A percentile compares a stretch with the other conserved stretches of the same genome.
Evolutionary conservation across 2,797 vertebrate species (phyloP).

Genomic region (Danio kyathit): DNA sequence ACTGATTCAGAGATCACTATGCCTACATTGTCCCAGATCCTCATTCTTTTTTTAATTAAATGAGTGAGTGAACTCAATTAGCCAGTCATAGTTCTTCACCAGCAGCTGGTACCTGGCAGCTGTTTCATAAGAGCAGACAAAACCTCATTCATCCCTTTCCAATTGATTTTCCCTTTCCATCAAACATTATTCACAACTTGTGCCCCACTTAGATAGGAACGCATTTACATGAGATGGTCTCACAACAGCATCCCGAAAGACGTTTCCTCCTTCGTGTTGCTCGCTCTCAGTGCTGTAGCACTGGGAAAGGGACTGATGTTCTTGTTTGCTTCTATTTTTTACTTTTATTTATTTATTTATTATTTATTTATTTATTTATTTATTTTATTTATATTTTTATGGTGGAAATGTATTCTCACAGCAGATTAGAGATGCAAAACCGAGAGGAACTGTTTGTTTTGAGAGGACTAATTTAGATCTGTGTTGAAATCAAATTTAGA

Average conservation of each 20-base stretch:
- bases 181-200: constrained; percentile 6
- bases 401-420: constrained; percentile 26
- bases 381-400: no score
- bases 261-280: constrained; percentile 27
- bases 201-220: constrained; percentile 20
- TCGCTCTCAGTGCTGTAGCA: constrained; percentile 9
- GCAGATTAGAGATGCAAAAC: constrained; percentile 35
- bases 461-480: constrained; percentile 26
- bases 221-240: constrained; percentile 22
- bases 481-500: constrained; percentile 15
- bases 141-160: constrained; percentile 22
- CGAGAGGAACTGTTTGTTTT: constrained; percentile 6
- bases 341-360: background rate
- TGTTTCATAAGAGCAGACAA: constrained; percentile 19
- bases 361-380: no score
- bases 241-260: constrained; percentile 24
- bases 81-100: constrained; percentile 30
- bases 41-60: background rate
- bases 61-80: constrained; percentile 27
- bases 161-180: constrained; percentile 14
- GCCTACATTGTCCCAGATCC: background rate
- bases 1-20: background rate
- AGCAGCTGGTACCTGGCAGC: constrained; percentile 35
- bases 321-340: constrained; percentile 28
- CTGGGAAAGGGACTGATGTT: constrained; percentile 4